These are phyloP conservation scores for Rhysida immarginata DNA, from an alignment of 1,140 invertebrate genomes.

Conservation along the genomic window DNA sequence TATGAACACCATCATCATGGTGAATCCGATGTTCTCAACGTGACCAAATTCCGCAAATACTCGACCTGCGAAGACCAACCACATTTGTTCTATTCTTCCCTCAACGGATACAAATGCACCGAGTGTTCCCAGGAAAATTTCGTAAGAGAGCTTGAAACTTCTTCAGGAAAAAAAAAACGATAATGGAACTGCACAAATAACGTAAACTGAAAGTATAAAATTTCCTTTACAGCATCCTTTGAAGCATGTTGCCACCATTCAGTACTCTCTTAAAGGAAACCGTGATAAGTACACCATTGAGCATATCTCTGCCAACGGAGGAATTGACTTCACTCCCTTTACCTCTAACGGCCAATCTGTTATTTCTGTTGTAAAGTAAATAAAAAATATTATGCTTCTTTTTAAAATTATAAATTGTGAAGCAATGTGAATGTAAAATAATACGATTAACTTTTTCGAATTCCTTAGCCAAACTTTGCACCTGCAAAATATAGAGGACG, in stretches of 20 bases:
- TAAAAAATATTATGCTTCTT: no score
- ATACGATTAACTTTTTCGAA: no score
- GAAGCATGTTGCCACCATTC: constrained; percentile 1
- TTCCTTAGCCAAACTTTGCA: no score
- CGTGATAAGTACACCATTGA: constrained; percentile 18
- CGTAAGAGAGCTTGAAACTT: background rate
- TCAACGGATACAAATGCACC: constrained; percentile 14
- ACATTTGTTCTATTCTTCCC: constrained; percentile 2
- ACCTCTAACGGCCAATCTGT: constrained; percentile 15
- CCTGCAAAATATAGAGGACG: no score
- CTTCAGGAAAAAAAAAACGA: no score
- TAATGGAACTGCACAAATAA: no score
- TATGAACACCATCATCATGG: constrained; percentile 4
- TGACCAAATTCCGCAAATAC: constrained; percentile 19
- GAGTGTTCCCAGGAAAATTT: no score
- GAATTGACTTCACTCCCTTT: constrained; percentile 13
- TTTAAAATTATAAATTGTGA: no score
- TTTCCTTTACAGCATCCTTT: constrained; percentile 13
- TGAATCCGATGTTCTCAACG: constrained; percentile 18
- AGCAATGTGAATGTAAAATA: no score
- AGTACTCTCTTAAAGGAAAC: constrained; percentile 16
- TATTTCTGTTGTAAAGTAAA: constrained; percentile 13
- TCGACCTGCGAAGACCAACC: constrained; percentile 17
- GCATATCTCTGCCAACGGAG: constrained; percentile 8
- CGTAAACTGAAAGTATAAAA: no score